Percentiles rank a stretch among this genome's conserved stretches.
Conservation (phyloP, 2,113 vertebrate genomes). For the Himantopus leucocephalus region DNA sequence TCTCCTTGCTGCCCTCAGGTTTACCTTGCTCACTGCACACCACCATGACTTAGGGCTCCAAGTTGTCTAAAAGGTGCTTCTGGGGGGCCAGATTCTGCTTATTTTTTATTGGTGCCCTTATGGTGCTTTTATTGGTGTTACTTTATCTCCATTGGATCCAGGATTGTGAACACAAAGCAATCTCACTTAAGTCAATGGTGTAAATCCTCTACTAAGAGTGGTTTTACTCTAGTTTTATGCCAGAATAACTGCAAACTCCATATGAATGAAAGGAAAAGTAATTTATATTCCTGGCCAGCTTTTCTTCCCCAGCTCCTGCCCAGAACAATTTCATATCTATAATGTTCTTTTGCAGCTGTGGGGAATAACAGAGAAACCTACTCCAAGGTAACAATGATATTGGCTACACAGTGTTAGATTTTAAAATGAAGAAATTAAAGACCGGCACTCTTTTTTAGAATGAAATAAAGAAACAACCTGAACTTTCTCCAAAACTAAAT, state of each 20-base stretch:
- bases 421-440: not conserved
- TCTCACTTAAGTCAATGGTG: not conserved
- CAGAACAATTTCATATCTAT: conserved; percentile 20
- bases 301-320: not conserved
- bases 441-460: not conserved
- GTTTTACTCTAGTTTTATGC: not conserved
- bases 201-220: not conserved
- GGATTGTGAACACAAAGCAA: not conserved
- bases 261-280: not conserved
- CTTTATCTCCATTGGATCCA: not conserved
- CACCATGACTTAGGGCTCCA: not conserved
- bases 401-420: not conserved
- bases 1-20: not conserved
- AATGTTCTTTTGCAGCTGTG: not conserved
- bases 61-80: not conserved
- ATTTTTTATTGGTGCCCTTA: not conserved
- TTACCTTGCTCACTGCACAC: not conserved
- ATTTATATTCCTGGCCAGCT: conserved; percentile 1
- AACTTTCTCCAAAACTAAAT: not conserved
- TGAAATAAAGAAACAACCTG: not conserved
- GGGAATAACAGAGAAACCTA: not conserved
- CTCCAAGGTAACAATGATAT: not conserved
- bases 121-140: not conserved
- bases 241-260: not conserved
- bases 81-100: not conserved